phyloP scores from a whole-genome alignment of 2,888 invertebrate genomes.

The Macrosoma leucophasiata region DNA sequence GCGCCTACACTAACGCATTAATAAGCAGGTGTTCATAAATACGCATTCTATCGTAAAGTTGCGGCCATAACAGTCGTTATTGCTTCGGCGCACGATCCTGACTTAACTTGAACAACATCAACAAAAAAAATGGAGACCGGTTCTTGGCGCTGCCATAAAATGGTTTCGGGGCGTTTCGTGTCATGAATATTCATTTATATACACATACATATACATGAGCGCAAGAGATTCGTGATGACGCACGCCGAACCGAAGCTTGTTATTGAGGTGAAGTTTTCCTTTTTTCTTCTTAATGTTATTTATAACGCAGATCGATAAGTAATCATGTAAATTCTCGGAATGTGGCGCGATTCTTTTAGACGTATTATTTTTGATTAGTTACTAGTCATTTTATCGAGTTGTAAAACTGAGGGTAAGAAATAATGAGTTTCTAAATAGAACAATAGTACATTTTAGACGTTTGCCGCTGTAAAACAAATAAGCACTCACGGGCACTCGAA shows the following conservation, averaged over 20 bases:
- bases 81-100: constrained; percentile 43
- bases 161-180: constrained; percentile 49
- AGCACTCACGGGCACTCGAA: too few species aligned
- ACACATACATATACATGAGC: constrained; percentile 36
- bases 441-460: too few species aligned
- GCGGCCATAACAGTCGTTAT: constrained; percentile 53
- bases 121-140: constrained; percentile 56
- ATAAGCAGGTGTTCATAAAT: constrained; percentile 55
- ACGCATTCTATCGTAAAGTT: constrained; percentile 46
- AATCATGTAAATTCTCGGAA: constrained; percentile 30
- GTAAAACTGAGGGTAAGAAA: too few species aligned
- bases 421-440: too few species aligned
- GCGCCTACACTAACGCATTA: constrained; percentile 42
- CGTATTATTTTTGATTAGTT: too few species aligned
- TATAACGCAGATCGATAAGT: constrained; percentile 40
- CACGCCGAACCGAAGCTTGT: constrained; percentile 39
- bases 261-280: constrained; percentile 40
- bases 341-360: constrained; percentile 34
- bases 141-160: constrained; percentile 50
- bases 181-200: constrained; percentile 64
- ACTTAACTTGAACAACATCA: constrained; percentile 48
- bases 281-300: constrained; percentile 39
- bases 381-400: too few species aligned
- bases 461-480: too few species aligned
- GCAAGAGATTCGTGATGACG: constrained; percentile 49